Base-by-base conservation (phyloP, 2,113 vertebrate species). In the Platanista minor region DNA sequence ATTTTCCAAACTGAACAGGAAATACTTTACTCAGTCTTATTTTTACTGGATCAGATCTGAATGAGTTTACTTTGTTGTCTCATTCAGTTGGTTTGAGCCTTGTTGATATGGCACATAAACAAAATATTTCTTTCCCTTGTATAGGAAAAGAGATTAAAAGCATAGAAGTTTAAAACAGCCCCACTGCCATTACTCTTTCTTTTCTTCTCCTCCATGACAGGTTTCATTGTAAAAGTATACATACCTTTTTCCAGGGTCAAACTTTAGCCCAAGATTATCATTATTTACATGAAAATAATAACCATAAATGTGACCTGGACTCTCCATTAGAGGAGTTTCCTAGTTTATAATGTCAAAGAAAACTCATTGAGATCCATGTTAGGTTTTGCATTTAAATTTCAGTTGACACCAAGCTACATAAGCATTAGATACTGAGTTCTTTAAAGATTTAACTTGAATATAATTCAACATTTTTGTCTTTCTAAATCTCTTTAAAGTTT, bases 1-100 rank as follows among this genome's bases (percentile, higher is more conserved):
- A 75, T 87, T 96, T 94, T 97, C 82, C 93, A 96, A 93, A 75
- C 39, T 81, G 84, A 97, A 93, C 74, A 82, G 72, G 64, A 96
- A 97, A 93, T 46, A 64, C 54, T 96, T 87, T 52, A 57, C 31
- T 94, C 39, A 33, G 75, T 72, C 43, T 93, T 97, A 29, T 93
- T 97, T 96, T 93, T 49, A 80, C 52, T 96, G 74, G 87, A 89
- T 87, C 41, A 27, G n/a, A 84, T 27, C 8, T 91, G 64, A 95
- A 84, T 80, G 57, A 75, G n/a, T 89, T 98, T 89, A 71, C 59
- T 97, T 95, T 77, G 49, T 89, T 87, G 66, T 83, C 81, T 75
- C 88, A 87, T 77, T 93, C 39, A 62, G 33, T 86, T 77, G 81
- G 43, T 96, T 95, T 85, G 57, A 95, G 78, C 27, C 78, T 75